A percentile compares a stretch with the other conserved stretches of the same genome.
Evolutionary conservation across 2,113 vertebrate species (phyloP).

Genomic region (Dendropsophus ebraccatus): DNA sequence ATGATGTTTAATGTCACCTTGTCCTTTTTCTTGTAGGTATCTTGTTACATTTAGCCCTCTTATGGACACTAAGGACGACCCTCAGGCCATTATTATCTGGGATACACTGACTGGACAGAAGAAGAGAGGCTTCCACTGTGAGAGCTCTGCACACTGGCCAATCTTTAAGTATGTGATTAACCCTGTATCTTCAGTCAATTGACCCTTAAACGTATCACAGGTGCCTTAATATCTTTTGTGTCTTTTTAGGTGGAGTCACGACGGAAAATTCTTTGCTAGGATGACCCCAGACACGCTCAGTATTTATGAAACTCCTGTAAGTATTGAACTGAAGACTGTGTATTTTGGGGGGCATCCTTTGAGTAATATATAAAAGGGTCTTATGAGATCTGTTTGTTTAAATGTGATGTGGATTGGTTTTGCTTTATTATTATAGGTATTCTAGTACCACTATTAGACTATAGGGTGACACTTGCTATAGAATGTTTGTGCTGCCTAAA

Average conservation of each 20-base stretch:
- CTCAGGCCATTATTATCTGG: conserved; percentile 99
- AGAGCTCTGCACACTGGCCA: conserved; percentile 98
- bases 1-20: background rate
- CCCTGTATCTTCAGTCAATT: background rate
- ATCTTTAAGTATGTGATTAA: conserved; percentile 91
- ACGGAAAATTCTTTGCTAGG: conserved; percentile 97
- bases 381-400: no score
- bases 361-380: no score
- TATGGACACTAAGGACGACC: conserved; percentile 96
- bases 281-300: conserved; percentile 95
- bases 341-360: no score
- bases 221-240: background rate
- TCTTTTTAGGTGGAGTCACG: conserved; percentile 90
- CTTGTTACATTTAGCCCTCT: conserved; percentile 96
- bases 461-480: no score
- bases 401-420: no score
- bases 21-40: conserved; percentile 78
- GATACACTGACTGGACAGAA: conserved; percentile 96
- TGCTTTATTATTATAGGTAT: no score
- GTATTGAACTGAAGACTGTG: conserved; percentile 59
- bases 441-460: no score
- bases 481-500: no score
- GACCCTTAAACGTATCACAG: background rate
- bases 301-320: conserved; percentile 97
- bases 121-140: conserved; percentile 97